Conservation (phyloP, 1,140 invertebrate genomes). For the Zophobas atratus region DNA sequence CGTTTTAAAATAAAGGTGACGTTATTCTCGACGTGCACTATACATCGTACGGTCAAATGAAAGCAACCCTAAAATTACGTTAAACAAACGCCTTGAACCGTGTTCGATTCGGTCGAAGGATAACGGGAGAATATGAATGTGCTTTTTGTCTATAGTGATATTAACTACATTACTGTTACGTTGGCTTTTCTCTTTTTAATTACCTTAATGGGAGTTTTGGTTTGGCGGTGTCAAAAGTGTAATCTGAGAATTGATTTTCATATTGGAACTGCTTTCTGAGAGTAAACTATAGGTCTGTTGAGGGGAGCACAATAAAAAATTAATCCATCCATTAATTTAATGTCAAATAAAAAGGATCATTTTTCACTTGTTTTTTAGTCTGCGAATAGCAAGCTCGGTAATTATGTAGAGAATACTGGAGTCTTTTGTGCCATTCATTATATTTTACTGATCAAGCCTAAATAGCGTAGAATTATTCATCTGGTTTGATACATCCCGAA, state of each 20-base stretch:
- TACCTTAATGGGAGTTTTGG: slow-evolving; percentile 8
- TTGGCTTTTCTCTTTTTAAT: slow-evolving; percentile 22
- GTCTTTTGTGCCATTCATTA: slow-evolving; percentile 18
- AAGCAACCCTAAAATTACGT: slow-evolving; percentile 7
- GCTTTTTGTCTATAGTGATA: not conserved
- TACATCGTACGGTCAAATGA: slow-evolving; percentile 1
- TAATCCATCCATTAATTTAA: slow-evolving; percentile 43
- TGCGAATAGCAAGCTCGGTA: slow-evolving; percentile 18
- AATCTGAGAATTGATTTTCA: slow-evolving; percentile 30
- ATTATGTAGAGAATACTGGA: slow-evolving; percentile 35
- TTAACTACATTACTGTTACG: not conserved
- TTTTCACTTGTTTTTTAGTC: slow-evolving; percentile 43
- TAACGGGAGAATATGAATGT: not conserved
- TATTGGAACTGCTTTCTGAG: slow-evolving; percentile 27
- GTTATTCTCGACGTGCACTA: slow-evolving; percentile 13
- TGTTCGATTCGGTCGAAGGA: not conserved
- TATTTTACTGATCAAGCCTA: slow-evolving; percentile 9
- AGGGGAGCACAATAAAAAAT: slow-evolving; percentile 31
- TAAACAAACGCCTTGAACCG: not conserved
- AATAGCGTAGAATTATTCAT: slow-evolving; percentile 9
- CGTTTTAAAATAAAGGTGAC: slow-evolving; percentile 36
- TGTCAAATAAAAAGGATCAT: slow-evolving; percentile 43
- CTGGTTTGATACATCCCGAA: slow-evolving; percentile 5
- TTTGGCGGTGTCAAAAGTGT: slow-evolving; percentile 1
- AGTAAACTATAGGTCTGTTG: slow-evolving; percentile 41